phyloP scores from a whole-genome alignment of 2,888 invertebrate species.

The Heliothis peltigera region DNA sequence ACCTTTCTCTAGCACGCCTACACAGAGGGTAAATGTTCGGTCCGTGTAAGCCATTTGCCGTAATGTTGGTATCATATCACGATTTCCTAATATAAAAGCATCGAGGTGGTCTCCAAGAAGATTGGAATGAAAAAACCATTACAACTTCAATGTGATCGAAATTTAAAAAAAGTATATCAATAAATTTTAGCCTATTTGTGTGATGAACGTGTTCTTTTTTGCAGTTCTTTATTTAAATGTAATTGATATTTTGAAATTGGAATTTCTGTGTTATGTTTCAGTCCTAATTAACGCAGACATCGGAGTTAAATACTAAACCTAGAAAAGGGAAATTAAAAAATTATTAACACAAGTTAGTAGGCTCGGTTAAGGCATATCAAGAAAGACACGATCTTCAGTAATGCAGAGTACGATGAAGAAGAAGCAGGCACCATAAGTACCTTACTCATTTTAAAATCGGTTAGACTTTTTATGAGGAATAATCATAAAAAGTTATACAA shows the following conservation, averaged over 20 bases:
- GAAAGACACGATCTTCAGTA: too few species aligned
- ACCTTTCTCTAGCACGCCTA: conserved; percentile 52
- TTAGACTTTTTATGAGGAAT: too few species aligned
- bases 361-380: too few species aligned
- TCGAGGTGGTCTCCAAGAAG: conserved; percentile 61
- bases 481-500: conserved; percentile 27
- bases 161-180: conserved; percentile 37
- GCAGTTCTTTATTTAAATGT: neutral
- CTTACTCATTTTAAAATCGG: neutral
- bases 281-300: too few species aligned
- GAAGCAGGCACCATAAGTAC: neutral
- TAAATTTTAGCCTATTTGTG: conserved; percentile 32
- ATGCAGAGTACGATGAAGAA: neutral
- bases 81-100: conserved; percentile 59
- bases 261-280: neutral
- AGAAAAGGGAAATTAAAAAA: too few species aligned
- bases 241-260: neutral
- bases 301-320: too few species aligned
- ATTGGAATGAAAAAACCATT: conserved; percentile 27
- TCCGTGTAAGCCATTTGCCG: conserved; percentile 65
- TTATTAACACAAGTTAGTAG: neutral
- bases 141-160: conserved; percentile 18
- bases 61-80: conserved; percentile 71
- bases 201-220: neutral
- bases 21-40: conserved; percentile 56